These are phyloP conservation scores for Aldabrachelys gigantea DNA, from an alignment of 2,113 vertebrate species.

Conservation along the genomic window DNA sequence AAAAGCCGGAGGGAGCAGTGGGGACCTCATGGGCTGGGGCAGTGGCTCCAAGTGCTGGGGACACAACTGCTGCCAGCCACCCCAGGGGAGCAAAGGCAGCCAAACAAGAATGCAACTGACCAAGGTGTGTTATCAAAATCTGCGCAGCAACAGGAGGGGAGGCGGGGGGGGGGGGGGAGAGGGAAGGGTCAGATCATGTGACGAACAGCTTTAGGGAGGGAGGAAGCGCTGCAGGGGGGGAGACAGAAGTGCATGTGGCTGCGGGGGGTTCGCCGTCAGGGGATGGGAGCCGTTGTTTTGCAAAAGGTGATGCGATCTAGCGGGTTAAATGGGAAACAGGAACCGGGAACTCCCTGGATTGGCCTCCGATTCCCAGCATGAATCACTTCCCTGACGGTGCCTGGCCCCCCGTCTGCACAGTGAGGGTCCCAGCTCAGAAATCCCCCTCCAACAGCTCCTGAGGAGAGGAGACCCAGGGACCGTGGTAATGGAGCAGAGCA, in stretches of 20 bases:
- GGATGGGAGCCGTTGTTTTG: not conserved
- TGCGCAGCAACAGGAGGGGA: not conserved
- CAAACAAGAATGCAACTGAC: not conserved
- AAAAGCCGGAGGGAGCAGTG: not conserved
- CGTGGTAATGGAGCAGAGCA: not conserved
- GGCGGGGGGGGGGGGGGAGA: not conserved
- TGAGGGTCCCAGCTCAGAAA: not conserved
- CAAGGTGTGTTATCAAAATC: not conserved
- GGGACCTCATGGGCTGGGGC: conserved; percentile 15
- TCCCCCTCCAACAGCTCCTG: too few species aligned
- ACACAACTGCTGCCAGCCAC: not conserved
- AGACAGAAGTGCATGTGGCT: not conserved
- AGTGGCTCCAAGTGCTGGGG: not conserved
- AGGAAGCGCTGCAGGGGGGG: not conserved
- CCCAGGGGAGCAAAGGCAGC: not conserved
- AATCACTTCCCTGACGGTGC: not conserved
- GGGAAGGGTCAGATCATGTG: not conserved
- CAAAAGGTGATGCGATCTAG: not conserved
- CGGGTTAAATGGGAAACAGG: not conserved
- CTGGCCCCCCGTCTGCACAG: not conserved
- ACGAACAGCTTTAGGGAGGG: not conserved
- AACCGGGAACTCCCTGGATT: not conserved
- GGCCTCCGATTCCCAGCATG: not conserved
- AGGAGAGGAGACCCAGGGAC: too few species aligned
- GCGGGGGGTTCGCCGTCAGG: not conserved